phyloP scores from a whole-genome alignment of 1,140 invertebrate genomes.

The Lerema accius region DNA sequence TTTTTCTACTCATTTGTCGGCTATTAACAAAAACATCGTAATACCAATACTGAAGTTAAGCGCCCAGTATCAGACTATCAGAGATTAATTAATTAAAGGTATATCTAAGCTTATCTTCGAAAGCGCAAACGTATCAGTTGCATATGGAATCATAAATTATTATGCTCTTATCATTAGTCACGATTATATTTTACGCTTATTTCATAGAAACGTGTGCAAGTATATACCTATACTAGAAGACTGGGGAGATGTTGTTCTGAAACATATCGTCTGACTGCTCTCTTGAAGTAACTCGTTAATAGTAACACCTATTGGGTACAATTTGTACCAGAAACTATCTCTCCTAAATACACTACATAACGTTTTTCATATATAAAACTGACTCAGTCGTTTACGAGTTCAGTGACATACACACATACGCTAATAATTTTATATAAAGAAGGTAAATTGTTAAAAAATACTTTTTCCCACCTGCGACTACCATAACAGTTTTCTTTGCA shows the following conservation, averaged over 20 bases:
- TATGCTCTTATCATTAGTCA: background rate
- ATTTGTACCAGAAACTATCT: too few relatives aligned
- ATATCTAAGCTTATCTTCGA: background rate
- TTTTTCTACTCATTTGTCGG: background rate
- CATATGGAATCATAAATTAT: background rate
- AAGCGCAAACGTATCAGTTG: background rate
- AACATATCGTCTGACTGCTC: too few relatives aligned
- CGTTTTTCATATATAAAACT: too few relatives aligned
- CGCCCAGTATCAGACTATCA: background rate
- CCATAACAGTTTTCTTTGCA: conserved; percentile 71
- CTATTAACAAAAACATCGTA: background rate
- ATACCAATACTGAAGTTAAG: conserved; percentile 1
- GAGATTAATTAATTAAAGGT: background rate
- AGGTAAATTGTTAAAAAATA: too few relatives aligned
- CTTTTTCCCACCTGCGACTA: conserved; percentile 59
- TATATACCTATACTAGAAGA: background rate
- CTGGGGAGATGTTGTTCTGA: too few relatives aligned
- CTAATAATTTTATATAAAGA: too few relatives aligned
- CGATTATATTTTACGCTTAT: background rate
- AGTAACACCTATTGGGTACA: too few relatives aligned
- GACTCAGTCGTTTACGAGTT: too few relatives aligned
- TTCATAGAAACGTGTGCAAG: background rate
- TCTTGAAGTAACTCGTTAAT: too few relatives aligned
- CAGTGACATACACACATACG: too few relatives aligned
- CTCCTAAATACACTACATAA: too few relatives aligned